Conservation (phyloP, 1,140 invertebrate genomes). For the Aphidius ervi region DNA sequence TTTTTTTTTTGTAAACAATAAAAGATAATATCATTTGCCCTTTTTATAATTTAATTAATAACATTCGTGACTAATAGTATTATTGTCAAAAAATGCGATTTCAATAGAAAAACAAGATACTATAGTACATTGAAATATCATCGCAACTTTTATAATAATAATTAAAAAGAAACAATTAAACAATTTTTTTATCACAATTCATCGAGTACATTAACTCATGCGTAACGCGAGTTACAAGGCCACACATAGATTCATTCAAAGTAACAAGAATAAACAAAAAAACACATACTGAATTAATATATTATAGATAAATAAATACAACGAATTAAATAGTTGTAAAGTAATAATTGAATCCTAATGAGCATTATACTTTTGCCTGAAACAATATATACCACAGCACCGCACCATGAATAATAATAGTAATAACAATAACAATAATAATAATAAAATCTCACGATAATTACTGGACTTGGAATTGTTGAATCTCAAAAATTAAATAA, state of each 20-base stretch:
- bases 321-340: background rate
- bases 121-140: background rate
- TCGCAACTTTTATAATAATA: background rate
- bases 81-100: slow-evolving; percentile 7
- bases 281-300: background rate
- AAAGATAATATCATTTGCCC: background rate
- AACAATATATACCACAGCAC: slow-evolving; percentile 31
- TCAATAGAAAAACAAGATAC: background rate
- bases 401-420: slow-evolving; percentile 33
- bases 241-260: too few species aligned
- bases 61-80: background rate
- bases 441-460: slow-evolving; percentile 53
- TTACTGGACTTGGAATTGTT: slow-evolving; percentile 45
- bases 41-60: too few species aligned
- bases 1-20: background rate
- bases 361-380: slow-evolving; percentile 18
- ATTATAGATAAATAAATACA: background rate
- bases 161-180: background rate
- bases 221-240: too few species aligned
- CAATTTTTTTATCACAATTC: slow-evolving; percentile 10
- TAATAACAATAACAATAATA: slow-evolving; percentile 29
- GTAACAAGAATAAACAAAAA: too few species aligned
- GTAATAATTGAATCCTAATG: slow-evolving; percentile 23
- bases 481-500: background rate
- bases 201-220: slow-evolving; percentile 10